Base-by-base conservation (phyloP, 1,140 invertebrate species). In the Riptortus pedestris region DNA sequence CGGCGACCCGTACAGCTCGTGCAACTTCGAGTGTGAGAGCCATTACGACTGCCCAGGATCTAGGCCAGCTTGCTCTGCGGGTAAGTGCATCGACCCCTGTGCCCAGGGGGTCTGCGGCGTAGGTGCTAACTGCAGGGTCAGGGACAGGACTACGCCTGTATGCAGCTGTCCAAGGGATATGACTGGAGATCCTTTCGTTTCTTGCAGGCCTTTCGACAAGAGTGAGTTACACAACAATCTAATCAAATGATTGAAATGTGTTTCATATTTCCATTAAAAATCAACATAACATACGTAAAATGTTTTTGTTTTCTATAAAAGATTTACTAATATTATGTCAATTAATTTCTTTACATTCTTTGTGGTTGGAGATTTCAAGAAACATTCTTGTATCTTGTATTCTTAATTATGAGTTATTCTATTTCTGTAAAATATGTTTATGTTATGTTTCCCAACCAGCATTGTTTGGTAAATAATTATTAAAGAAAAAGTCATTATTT, bases 161-260 rank as follows among this genome's bases (percentile, higher is more conserved):
- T 92, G 90, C 74, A 88, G 85, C 47, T 93, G 90, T 73, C 90
- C 90, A 2, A 84, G 79, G 70, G 86, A 90, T 71, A 90, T 87
- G 84, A 91, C 88, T 24, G 90, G 90, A 2, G 84, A 92, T 80
- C 89, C 90, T 16, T 93, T 91, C 73, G 77, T 84, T 1, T 80
- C 80, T 67, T 92, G 90, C 74, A 80, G 88, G 68, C 86, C 84
- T 59, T 91, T 90, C 69, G 85, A 85, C 72, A 83, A 85, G 70
- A 75, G 85, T 86, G 74, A 79, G 77, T 78, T 58, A 14, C 45
- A 47, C 14, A n/a, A n/a, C 18, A 11, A 45, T 45, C 20, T 45
- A 2, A n/a, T n/a, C n/a, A 43, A 11, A 43, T 43, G n/a, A n/a
- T n/a, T 11, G 11, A n/a, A 43, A 9, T n/a, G n/a, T n/a, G n/a